A percentile compares a stretch with the other conserved stretches of the same genome.
phyloP scores from a whole-genome alignment of 2,797 vertebrate species.

The Danio tinwini region DNA sequence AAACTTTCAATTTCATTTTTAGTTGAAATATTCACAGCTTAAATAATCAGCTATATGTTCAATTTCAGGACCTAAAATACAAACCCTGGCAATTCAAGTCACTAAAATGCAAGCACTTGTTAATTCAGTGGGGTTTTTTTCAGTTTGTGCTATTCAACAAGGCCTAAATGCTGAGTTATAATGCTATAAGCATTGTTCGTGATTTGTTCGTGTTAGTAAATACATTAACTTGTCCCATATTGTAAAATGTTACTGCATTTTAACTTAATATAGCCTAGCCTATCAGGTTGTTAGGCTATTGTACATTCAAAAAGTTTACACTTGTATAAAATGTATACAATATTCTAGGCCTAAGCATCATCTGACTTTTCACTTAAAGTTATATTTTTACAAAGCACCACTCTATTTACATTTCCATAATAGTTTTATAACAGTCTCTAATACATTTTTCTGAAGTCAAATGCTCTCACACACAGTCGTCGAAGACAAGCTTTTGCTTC shows the following conservation, averaged over 20 bases:
- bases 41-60: too few relatives aligned
- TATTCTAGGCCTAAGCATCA: not conserved
- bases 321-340: not conserved
- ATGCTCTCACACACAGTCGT: constrained; percentile 66
- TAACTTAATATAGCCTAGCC: not conserved
- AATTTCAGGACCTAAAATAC: too few relatives aligned
- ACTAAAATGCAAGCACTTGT: too few relatives aligned
- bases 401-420: not conserved
- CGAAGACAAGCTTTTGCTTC: constrained; percentile 59
- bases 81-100: too few relatives aligned
- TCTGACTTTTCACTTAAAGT: not conserved
- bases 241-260: not conserved
- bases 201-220: not conserved
- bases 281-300: not conserved
- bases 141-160: too few relatives aligned
- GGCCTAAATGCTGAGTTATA: too few relatives aligned
- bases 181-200: not conserved
- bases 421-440: not conserved
- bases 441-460: constrained; percentile 39
- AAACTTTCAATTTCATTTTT: too few relatives aligned
- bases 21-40: too few relatives aligned
- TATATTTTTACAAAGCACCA: not conserved
- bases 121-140: too few relatives aligned
- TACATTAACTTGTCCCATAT: too few relatives aligned
- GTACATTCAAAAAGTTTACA: not conserved